Evolutionary conservation across 30 jellyfish, hydroid and myxozoan species (phyloP).

Genomic region (Aurelia sp.): DNA sequence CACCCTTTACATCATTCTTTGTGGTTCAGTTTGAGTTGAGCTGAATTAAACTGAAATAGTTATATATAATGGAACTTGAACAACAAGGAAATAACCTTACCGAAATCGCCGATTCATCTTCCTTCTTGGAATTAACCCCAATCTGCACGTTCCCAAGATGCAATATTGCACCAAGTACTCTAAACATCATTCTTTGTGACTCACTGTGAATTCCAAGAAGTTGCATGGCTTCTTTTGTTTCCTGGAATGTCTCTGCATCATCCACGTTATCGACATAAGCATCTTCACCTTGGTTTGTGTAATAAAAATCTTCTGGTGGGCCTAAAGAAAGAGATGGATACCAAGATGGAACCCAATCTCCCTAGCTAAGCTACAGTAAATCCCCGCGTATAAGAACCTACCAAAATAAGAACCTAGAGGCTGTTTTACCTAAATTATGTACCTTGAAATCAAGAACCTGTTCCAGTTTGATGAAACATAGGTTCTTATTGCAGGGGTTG

Average conservation of each 20-base stretch:
- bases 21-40: slow-evolving; percentile 30
- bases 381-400: too few relatives aligned
- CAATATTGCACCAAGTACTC: slow-evolving; percentile 86
- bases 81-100: slow-evolving; percentile 24
- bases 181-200: slow-evolving; percentile 83
- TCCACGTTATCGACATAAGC: slow-evolving; percentile 81
- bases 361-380: too few relatives aligned
- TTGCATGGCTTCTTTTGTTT: slow-evolving; percentile 84
- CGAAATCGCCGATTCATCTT: slow-evolving; percentile 78
- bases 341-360: too few relatives aligned
- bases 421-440: too few relatives aligned
- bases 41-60: too few relatives aligned
- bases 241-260: slow-evolving; percentile 78
- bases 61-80: too few relatives aligned
- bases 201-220: slow-evolving; percentile 88
- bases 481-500: too few relatives aligned
- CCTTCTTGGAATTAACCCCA: slow-evolving; percentile 37
- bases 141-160: slow-evolving; percentile 87
- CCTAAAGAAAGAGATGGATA: slow-evolving; percentile 23
- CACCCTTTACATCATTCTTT: slow-evolving; percentile 83
- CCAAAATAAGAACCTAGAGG: too few relatives aligned
- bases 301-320: slow-evolving; percentile 82
- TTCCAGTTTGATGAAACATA: too few relatives aligned
- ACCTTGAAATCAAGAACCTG: too few relatives aligned
- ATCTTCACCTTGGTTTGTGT: slow-evolving; percentile 92